These are phyloP conservation scores for Pipistrellus nathusii DNA, from an alignment of 2,797 vertebrate genomes.

Conservation along the genomic window DNA sequence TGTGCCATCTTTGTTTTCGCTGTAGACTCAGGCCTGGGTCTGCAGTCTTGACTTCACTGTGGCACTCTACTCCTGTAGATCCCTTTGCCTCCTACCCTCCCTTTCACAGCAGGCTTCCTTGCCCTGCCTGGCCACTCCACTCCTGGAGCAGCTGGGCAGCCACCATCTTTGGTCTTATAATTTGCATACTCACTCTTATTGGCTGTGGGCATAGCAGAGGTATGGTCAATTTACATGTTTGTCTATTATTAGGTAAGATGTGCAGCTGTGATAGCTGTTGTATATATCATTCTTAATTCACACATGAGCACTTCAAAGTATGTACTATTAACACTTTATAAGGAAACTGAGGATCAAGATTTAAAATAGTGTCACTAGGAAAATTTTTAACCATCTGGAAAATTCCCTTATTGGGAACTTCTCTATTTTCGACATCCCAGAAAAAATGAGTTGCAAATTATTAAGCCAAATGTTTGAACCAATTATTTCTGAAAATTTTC, in stretches of 20 bases:
- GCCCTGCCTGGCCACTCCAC: too few species aligned
- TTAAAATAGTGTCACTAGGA: neutral
- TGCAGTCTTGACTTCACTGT: too few species aligned
- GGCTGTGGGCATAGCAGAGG: too few species aligned
- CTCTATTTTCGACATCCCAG: neutral
- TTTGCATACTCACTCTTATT: too few species aligned
- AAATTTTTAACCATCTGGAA: neutral
- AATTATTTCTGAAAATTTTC: neutral
- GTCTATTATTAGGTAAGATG: neutral
- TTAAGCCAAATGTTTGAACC: neutral
- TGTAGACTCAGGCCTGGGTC: too few species aligned
- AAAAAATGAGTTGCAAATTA: neutral
- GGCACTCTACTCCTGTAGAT: too few species aligned
- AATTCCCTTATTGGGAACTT: neutral
- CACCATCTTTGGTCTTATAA: too few species aligned
- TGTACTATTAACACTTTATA: neutral
- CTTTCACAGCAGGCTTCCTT: too few species aligned
- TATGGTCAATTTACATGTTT: too few species aligned
- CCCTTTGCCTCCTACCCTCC: too few species aligned
- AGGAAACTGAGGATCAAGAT: neutral
- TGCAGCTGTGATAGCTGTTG: neutral
- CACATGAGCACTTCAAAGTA: neutral
- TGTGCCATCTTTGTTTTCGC: too few species aligned
- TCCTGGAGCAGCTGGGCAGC: too few species aligned
- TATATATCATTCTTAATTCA: conserved; percentile 1